Base-by-base conservation (phyloP, 1,140 invertebrate genomes). In the Dreissena polymorpha region DNA sequence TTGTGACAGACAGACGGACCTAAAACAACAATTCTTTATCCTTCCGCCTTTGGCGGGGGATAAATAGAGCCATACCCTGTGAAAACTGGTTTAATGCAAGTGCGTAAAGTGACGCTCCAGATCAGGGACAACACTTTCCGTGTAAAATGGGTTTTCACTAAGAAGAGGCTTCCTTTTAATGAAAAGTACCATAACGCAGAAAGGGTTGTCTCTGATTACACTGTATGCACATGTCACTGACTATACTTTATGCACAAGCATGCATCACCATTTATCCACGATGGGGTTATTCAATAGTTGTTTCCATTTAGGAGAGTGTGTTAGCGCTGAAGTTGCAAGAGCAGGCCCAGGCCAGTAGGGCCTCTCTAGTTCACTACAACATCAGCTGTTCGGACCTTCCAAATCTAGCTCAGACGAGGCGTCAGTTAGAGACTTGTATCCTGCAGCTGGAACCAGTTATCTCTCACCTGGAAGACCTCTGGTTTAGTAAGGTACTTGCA, bases 381-480 rank as follows among this genome's bases (percentile, higher is more conserved):
- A 82, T 85, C 25, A 76, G 74, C 18, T 63, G 39, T 23, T 73
- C 86, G 25, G 27, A 65, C 29, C 63, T 87, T 10, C 29, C 18
- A 13, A 16, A 55, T 8, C 50, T 89, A 13, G 25, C 72, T n/a
- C 25, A n/a, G 16, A 49, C 70, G 18, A 71, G 83, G 14, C 7
- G 57, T 7, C 76, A 71, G n/a, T 71, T 89, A 16, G 81, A 87
- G 57, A 64, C 73, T 23, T 29, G 53, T 16, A 88, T 89, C 27
- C 50, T 79, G 50, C 84, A 86, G 57, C 85, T 85, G 75, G 88
- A 89, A 70, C 68, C 79, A 12, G 73, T 85, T 21, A 72, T 89
- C 13, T 78, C 87, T 39, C 75, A 86, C 14, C 51, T 89, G n/a
- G 88, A 89, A 50, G 71, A 80, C 55, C 50, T 88, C 18, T 87